A percentile compares a stretch with the other conserved stretches of the same genome.
phyloP scores from a whole-genome alignment of 2,888 invertebrate genomes.

The Synanthedon vespiformis region DNA sequence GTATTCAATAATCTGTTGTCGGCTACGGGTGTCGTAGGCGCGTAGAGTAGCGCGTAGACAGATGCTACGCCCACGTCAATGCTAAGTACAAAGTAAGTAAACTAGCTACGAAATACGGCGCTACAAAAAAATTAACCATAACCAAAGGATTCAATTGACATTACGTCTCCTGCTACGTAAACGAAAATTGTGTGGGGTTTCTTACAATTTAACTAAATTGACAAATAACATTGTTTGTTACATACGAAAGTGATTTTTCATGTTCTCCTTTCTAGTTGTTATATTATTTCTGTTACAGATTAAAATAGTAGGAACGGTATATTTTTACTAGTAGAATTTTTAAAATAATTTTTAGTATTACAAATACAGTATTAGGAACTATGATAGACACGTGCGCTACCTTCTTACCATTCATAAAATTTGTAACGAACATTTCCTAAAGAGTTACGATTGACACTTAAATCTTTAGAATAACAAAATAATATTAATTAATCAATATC shows the following conservation, averaged over 20 bases:
- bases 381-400: slow-evolving; percentile 66
- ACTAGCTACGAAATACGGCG: background rate
- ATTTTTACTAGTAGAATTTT: slow-evolving; percentile 66
- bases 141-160: background rate
- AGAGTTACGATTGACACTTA: slow-evolving; percentile 25
- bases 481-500: slow-evolving; percentile 20
- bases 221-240: slow-evolving; percentile 1
- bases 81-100: slow-evolving; percentile 9
- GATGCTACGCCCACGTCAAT: slow-evolving; percentile 32
- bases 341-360: slow-evolving; percentile 65
- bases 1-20: slow-evolving; percentile 68
- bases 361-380: slow-evolving; percentile 69
- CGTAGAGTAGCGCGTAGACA: slow-evolving; percentile 54
- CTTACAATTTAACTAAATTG: slow-evolving; percentile 1
- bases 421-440: slow-evolving; percentile 50
- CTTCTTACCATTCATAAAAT: slow-evolving; percentile 54
- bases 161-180: slow-evolving; percentile 2
- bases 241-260: slow-evolving; percentile 14
- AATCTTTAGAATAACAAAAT: slow-evolving; percentile 46
- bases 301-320: slow-evolving; percentile 69
- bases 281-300: slow-evolving; percentile 49
- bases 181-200: slow-evolving; percentile 1
- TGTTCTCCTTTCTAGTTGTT: slow-evolving; percentile 29
- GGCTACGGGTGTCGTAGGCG: slow-evolving; percentile 62
- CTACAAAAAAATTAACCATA: background rate